Percentiles rank a stretch among this genome's conserved stretches.
These are phyloP conservation scores for Desoria tigrina DNA, from an alignment of 2,888 invertebrate species.

Conservation along the genomic window DNA sequence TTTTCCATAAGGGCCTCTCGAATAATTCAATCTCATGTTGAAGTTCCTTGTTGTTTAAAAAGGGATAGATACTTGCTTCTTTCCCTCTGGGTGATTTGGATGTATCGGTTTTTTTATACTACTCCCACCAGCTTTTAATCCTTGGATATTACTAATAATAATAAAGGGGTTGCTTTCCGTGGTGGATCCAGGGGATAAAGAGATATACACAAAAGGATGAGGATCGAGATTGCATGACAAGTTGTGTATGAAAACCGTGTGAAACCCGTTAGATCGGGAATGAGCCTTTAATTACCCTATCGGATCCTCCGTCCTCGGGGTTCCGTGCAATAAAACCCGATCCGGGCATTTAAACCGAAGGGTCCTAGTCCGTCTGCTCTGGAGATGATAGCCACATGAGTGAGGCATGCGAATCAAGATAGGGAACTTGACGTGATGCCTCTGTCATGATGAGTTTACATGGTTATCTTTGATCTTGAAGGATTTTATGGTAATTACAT, in stretches of 20 bases:
- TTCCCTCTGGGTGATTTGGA: not conserved
- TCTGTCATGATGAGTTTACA: conserved; percentile 41
- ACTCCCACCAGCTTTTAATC: too few species aligned
- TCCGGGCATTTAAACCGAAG: conserved; percentile 9
- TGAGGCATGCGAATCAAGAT: conserved; percentile 12
- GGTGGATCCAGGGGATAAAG: too few species aligned
- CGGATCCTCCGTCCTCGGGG: not conserved
- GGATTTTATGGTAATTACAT: conserved; percentile 46
- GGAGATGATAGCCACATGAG: not conserved
- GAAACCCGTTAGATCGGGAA: not conserved
- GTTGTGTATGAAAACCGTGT: not conserved
- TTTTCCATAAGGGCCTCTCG: not conserved
- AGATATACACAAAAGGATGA: too few species aligned
- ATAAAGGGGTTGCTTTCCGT: too few species aligned
- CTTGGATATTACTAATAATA: too few species aligned
- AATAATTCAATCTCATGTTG: conserved; percentile 6
- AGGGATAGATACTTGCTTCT: not conserved
- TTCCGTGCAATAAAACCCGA: conserved; percentile 17
- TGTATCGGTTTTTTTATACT: too few species aligned
- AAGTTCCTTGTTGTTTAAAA: conserved; percentile 1
- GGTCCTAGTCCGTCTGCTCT: not conserved
- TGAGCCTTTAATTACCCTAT: conserved; percentile 3
- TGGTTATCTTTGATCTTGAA: conserved; percentile 43
- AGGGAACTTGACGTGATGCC: conserved; percentile 37
- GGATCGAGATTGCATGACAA: too few species aligned